A percentile compares a stretch with the other conserved stretches of the same genome.
Conservation (phyloP, 2,113 vertebrate species). For the Bos taurus region ARS-UCD2.0 NC_037339.1:5800001-5800500, state of each 20-base stretch:
- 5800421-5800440: not conserved
- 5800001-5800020: no score
- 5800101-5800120: no score
- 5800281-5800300: not conserved
- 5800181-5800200: not conserved
- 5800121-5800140: not conserved
- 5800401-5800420: not conserved
- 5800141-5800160: not conserved
- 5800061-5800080: no score
- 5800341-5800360: not conserved
- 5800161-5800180: not conserved
- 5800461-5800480: conserved; percentile 22
- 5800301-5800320: not conserved
- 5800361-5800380: not conserved
- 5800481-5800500: conserved; percentile 19
- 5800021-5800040: no score
- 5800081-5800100: no score
- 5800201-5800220: not conserved
- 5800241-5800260: not conserved
- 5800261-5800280: not conserved
- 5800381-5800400: not conserved
- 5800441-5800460: not conserved
- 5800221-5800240: not conserved
- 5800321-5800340: not conserved
- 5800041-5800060: no score